Conservation (phyloP, 2,113 vertebrate genomes). For the Podarcis raffonei region DNA sequence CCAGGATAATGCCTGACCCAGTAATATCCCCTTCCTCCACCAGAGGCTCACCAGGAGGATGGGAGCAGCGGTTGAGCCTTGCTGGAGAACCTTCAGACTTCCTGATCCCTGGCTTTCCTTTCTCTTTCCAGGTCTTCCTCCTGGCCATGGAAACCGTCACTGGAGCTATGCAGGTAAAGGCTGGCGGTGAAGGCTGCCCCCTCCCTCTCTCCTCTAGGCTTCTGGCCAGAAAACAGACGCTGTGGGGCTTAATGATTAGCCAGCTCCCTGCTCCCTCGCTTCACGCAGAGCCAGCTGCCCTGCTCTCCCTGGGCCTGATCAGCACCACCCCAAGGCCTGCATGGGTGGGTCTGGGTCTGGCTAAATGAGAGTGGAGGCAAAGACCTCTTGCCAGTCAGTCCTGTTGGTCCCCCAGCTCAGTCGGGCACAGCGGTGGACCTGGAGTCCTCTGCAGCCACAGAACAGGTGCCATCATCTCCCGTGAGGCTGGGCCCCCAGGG, state of each 20-base stretch:
- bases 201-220: background rate
- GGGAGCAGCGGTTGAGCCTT: too few species aligned
- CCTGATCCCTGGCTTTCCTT: background rate
- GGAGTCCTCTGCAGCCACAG: too few species aligned
- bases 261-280: background rate
- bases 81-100: slow-evolving; percentile 25
- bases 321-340: background rate
- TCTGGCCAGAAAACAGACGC: background rate
- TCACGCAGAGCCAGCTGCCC: background rate
- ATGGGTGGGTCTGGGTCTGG: background rate
- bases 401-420: background rate
- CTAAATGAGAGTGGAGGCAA: background rate
- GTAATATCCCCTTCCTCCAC: too few species aligned
- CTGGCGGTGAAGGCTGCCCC: background rate
- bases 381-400: background rate
- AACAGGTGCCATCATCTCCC: background rate
- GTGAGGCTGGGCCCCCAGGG: background rate
- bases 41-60: background rate
- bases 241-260: slow-evolving; percentile 2
- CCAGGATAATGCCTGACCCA: background rate
- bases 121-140: slow-evolving; percentile 42
- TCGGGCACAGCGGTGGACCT: background rate
- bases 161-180: slow-evolving; percentile 71
- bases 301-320: background rate
- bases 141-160: slow-evolving; percentile 27